phyloP scores from a whole-genome alignment of 35 echinoderm and acorn worm genomes.

The Patiria miniata region DNA sequence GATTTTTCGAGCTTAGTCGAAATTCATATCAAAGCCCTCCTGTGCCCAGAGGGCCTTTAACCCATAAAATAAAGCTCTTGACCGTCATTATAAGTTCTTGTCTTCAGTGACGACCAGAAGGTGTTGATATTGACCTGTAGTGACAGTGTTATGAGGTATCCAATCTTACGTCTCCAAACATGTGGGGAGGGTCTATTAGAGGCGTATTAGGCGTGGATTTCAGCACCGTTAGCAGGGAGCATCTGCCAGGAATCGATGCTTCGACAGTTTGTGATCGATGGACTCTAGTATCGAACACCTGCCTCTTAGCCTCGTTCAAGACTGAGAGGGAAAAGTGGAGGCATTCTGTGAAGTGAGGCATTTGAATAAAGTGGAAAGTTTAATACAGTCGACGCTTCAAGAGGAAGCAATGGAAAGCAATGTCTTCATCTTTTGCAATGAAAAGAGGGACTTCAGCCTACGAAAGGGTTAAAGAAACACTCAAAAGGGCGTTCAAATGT shows the following conservation, averaged over 20 bases:
- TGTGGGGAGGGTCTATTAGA: background rate
- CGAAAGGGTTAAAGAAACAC: too few relatives aligned
- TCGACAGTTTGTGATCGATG: background rate
- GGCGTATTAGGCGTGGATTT: background rate
- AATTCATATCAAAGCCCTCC: too few relatives aligned
- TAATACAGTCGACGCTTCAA: too few relatives aligned
- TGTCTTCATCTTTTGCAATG: too few relatives aligned
- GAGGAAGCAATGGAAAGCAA: too few relatives aligned
- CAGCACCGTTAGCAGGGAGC: background rate
- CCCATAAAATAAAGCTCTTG: constrained; percentile 18
- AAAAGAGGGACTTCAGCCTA: too few relatives aligned
- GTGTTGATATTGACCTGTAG: background rate
- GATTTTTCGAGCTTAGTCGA: too few relatives aligned
- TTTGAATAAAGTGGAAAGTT: background rate
- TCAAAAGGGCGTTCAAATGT: too few relatives aligned
- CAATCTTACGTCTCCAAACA: background rate
- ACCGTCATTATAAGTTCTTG: background rate
- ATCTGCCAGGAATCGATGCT: constrained; percentile 11
- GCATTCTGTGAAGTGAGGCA: background rate
- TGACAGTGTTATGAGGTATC: background rate
- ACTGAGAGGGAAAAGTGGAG: background rate
- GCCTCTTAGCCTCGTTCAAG: background rate
- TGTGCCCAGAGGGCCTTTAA: background rate
- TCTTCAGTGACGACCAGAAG: background rate
- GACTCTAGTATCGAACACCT: background rate